Conservation (phyloP, 2,113 vertebrate genomes). For the Mobula hypostoma region DNA sequence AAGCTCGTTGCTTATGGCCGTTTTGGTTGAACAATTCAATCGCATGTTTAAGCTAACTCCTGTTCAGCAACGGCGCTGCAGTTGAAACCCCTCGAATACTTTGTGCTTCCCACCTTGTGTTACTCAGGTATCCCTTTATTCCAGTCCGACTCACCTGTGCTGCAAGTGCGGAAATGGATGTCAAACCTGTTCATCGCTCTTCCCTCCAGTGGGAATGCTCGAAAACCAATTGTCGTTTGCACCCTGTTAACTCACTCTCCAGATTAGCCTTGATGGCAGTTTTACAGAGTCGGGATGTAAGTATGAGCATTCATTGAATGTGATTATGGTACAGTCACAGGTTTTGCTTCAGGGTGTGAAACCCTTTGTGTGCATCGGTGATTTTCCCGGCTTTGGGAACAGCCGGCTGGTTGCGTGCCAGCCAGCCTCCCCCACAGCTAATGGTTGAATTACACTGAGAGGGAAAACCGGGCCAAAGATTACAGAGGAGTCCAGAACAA, state of each 20-base stretch:
- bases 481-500: background rate
- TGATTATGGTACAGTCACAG: too few species aligned
- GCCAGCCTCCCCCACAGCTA: background rate
- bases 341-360: background rate
- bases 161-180: too few species aligned
- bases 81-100: too few species aligned
- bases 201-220: background rate
- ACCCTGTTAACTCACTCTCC: background rate
- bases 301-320: background rate
- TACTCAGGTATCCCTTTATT: too few species aligned
- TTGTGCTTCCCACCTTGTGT: too few species aligned
- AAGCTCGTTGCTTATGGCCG: background rate
- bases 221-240: background rate
- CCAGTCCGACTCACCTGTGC: too few species aligned
- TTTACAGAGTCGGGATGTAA: background rate
- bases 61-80: background rate
- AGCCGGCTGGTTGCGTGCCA: background rate
- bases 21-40: background rate
- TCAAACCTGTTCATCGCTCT: background rate
- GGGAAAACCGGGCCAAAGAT: background rate
- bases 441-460: background rate
- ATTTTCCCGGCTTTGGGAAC: background rate
- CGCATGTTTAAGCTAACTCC: background rate
- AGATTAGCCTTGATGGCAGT: background rate
- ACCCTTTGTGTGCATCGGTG: background rate